These are phyloP conservation scores for Xiphias gladius DNA, from an alignment of 2,113 vertebrate genomes.

Conservation along the genomic window DNA sequence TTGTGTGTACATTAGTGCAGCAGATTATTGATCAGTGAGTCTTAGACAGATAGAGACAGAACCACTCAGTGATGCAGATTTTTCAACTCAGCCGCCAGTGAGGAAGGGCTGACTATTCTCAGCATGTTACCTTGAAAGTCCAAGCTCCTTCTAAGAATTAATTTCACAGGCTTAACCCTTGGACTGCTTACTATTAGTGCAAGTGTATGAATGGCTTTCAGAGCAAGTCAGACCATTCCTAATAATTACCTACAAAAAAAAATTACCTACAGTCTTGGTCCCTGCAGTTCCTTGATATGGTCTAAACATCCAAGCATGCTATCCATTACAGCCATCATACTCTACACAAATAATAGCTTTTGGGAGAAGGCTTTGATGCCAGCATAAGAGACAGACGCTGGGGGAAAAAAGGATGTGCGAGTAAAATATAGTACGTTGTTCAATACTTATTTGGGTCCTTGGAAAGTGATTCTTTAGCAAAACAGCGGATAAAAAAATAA, in stretches of 20 bases:
- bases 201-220: constrained; percentile 37
- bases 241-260: constrained; percentile 44
- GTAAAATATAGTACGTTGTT: neutral
- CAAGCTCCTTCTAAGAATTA: constrained; percentile 67
- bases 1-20: neutral
- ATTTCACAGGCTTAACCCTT: constrained; percentile 64
- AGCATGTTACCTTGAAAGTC: constrained; percentile 52
- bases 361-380: neutral
- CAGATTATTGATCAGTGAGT: constrained; percentile 4
- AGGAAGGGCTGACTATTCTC: constrained; percentile 42
- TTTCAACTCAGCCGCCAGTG: constrained; percentile 4
- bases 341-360: neutral
- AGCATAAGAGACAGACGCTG: neutral
- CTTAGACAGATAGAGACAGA: constrained; percentile 19
- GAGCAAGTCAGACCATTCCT: constrained; percentile 25
- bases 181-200: constrained; percentile 48
- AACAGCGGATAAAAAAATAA: neutral
- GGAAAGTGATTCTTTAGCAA: neutral
- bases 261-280: constrained; percentile 17
- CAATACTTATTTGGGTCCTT: neutral
- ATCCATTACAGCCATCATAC: neutral
- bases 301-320: constrained; percentile 26
- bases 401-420: neutral
- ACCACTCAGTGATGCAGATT: neutral
- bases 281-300: neutral